These are phyloP conservation scores for Eidolon dupreanum DNA, from an alignment of 2,797 vertebrate species.

Conservation along the genomic window DNA sequence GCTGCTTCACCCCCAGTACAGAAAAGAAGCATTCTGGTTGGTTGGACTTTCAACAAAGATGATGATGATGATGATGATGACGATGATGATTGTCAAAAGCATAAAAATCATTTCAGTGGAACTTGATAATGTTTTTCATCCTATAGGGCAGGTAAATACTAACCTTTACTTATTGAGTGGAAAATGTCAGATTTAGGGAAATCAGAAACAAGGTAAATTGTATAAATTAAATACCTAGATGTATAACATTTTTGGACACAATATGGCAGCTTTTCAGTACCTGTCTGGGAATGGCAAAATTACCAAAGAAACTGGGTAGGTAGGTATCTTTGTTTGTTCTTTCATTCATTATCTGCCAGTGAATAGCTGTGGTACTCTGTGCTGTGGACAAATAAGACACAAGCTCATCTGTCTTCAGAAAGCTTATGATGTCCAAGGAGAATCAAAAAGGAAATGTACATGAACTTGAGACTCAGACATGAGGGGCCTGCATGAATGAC, in stretches of 20 bases:
- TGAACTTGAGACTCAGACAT: background rate
- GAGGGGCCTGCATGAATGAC: background rate
- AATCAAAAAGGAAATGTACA: background rate
- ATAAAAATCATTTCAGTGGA: slow-evolving; percentile 72
- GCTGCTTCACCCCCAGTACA: slow-evolving; percentile 58
- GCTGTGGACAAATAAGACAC: background rate
- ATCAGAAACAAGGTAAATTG: background rate
- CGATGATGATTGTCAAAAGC: slow-evolving; percentile 55
- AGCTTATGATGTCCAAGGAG: background rate
- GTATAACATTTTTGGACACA: background rate
- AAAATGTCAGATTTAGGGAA: background rate
- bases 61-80: slow-evolving; percentile 11
- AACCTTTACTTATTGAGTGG: slow-evolving; percentile 40
- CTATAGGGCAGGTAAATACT: background rate
- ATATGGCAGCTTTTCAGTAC: background rate
- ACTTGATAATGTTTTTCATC: slow-evolving; percentile 73
- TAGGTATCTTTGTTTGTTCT: background rate
- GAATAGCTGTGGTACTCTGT: background rate
- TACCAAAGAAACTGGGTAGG: background rate
- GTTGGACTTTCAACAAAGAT: slow-evolving; percentile 75
- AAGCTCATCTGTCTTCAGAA: background rate
- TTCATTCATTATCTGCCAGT: background rate
- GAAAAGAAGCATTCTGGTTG: slow-evolving; percentile 64
- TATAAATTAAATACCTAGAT: background rate
- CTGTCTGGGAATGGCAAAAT: background rate